Conservation (phyloP, 2,113 vertebrate species). For the Salvelinus alpinus region DNA sequence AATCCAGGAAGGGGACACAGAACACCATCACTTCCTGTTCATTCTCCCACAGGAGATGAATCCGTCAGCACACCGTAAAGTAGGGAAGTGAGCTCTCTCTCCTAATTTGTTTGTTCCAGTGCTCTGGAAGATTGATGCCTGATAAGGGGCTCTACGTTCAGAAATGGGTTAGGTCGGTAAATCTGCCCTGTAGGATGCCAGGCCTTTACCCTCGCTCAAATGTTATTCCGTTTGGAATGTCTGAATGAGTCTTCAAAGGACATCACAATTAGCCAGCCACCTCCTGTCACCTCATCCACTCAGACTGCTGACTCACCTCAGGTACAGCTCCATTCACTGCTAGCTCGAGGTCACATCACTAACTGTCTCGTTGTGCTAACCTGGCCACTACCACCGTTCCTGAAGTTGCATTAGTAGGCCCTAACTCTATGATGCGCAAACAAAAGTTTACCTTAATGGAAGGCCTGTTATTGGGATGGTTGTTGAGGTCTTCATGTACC, state of each 20-base stretch:
- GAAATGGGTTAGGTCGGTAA: constrained; percentile 3
- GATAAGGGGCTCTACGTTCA: not conserved
- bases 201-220: not conserved
- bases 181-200: constrained; percentile 10
- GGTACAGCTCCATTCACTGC: not conserved
- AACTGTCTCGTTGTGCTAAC: not conserved
- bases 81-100: not conserved
- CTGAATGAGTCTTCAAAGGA: constrained; percentile 13
- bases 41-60: not conserved
- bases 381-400: not conserved
- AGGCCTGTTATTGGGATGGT: constrained; percentile 76
- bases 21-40: not conserved
- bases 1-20: not conserved
- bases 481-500: constrained; percentile 95
- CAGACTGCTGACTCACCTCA: not conserved
- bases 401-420: not conserved
- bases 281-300: not conserved
- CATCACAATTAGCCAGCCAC: not conserved
- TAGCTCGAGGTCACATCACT: not conserved
- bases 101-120: not conserved
- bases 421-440: not conserved
- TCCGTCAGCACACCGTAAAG: not conserved
- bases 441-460: constrained; percentile 79
- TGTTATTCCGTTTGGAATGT: constrained; percentile 16
- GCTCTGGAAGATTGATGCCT: constrained; percentile 23